These are phyloP conservation scores for Drosophila borborema DNA, from an alignment of 2,888 invertebrate species.

Conservation along the genomic window DNA sequence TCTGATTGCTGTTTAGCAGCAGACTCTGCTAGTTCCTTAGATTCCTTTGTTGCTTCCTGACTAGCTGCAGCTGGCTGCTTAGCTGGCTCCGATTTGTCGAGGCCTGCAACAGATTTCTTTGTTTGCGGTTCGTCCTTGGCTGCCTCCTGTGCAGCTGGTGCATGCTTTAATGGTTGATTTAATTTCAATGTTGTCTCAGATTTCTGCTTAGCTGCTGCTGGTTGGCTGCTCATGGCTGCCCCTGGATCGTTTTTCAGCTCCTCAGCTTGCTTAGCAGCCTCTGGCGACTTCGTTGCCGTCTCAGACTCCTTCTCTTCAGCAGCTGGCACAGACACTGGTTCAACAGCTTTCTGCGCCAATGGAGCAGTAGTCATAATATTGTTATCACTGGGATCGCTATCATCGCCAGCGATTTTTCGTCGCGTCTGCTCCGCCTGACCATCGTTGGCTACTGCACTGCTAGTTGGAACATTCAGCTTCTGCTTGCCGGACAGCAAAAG, in stretches of 20 bases:
- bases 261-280: neutral
- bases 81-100: neutral
- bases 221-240: neutral
- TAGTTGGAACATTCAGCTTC: slow-evolving; percentile 11
- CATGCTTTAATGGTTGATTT: neutral
- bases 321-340: neutral
- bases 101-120: neutral
- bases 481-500: slow-evolving; percentile 63
- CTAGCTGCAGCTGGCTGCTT: neutral
- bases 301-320: too few species aligned
- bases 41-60: neutral
- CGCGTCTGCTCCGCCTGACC: too few species aligned
- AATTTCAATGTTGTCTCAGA: neutral
- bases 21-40: neutral
- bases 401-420: slow-evolving; percentile 59
- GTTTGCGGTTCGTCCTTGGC: neutral
- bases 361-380: neutral
- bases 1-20: neutral
- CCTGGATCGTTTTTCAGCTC: neutral
- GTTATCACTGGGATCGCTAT: neutral
- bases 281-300: neutral
- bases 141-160: neutral
- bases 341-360: neutral
- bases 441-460: neutral
- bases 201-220: neutral